A percentile compares a stretch with the other conserved stretches of the same genome.
Conservation (phyloP, 2,797 vertebrate species). For the Leontocebus nigricollis region DNA sequence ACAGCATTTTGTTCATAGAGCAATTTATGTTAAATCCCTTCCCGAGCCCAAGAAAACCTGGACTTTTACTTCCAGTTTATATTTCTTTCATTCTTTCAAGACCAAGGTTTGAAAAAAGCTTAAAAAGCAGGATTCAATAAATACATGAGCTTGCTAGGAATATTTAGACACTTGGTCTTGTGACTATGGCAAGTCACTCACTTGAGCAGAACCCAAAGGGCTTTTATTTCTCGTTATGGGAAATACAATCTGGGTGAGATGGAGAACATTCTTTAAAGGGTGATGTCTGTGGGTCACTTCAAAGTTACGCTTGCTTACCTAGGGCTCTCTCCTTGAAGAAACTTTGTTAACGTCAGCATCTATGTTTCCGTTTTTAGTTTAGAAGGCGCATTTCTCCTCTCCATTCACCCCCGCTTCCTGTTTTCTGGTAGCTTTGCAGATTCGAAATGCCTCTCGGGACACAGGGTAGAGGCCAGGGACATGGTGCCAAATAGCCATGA, state of each 20-base stretch:
- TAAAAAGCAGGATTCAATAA: constrained; percentile 66
- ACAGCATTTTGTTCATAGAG: constrained; percentile 44
- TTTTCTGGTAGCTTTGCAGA: constrained; percentile 63
- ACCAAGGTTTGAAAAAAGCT: constrained; percentile 54
- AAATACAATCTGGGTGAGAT: constrained; percentile 75
- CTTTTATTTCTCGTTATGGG: constrained; percentile 80
- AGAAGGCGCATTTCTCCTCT: constrained; percentile 39
- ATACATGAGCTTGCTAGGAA: constrained; percentile 69
- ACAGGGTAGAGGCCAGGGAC: constrained; percentile 62
- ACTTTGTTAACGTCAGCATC: constrained; percentile 61
- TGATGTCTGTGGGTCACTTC: constrained; percentile 72
- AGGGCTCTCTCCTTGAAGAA: constrained; percentile 63
- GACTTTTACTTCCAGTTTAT: constrained; percentile 20
- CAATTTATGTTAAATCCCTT: constrained; percentile 64
- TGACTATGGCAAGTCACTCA: constrained; percentile 68
- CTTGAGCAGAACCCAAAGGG: constrained; percentile 69
- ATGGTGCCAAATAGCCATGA: constrained; percentile 23
- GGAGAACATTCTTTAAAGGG: constrained; percentile 55
- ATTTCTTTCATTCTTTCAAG: constrained; percentile 68
- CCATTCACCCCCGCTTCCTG: not conserved
- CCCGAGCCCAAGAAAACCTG: constrained; percentile 61
- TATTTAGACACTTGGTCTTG: constrained; percentile 68
- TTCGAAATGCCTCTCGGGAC: constrained; percentile 62
- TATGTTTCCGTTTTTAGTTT: constrained; percentile 60
- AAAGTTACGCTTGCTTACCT: constrained; percentile 72